These are phyloP conservation scores for Holocentrus rufus DNA, from an alignment of 2,797 vertebrate genomes.

Conservation along the genomic window DNA sequence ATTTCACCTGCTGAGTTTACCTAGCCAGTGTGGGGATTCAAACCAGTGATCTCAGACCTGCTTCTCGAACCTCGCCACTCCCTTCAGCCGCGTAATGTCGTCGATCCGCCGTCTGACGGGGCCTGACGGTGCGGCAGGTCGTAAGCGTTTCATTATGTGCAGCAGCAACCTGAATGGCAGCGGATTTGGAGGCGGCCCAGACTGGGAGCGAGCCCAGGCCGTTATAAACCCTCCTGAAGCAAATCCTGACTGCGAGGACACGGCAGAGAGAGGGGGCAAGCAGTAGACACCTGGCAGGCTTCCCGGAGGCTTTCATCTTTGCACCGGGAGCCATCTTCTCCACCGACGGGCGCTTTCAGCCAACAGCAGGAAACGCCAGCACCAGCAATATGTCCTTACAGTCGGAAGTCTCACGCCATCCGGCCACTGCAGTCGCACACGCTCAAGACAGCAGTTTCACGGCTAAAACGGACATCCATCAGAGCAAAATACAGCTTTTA, in stretches of 20 bases:
- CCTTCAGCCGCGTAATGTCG: slow-evolving; percentile 26
- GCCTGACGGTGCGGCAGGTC: slow-evolving; percentile 46
- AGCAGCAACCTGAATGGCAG: slow-evolving; percentile 43
- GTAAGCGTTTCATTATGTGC: slow-evolving; percentile 42
- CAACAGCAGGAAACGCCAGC: slow-evolving; percentile 25
- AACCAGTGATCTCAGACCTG: slow-evolving; percentile 24
- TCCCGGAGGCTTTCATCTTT: slow-evolving; percentile 57
- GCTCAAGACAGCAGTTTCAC: slow-evolving; percentile 36
- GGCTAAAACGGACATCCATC: slow-evolving; percentile 22
- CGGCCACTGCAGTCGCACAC: not conserved
- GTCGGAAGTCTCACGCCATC: slow-evolving; percentile 23
- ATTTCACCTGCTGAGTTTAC: slow-evolving; percentile 22
- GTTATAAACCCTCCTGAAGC: slow-evolving; percentile 39
- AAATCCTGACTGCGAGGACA: slow-evolving; percentile 34
- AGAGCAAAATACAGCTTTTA: slow-evolving; percentile 18
- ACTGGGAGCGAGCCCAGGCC: slow-evolving; percentile 5
- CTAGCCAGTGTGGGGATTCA: not conserved
- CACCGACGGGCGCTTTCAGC: slow-evolving; percentile 31
- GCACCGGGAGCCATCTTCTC: slow-evolving; percentile 21
- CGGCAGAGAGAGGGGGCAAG: slow-evolving; percentile 31
- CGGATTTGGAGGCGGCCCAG: slow-evolving; percentile 9
- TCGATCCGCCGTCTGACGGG: slow-evolving; percentile 29
- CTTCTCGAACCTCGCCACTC: slow-evolving; percentile 35
- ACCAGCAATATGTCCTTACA: slow-evolving; percentile 35
- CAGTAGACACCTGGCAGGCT: slow-evolving; percentile 42